Evolutionary conservation across 2,888 invertebrate genomes (phyloP).

Genomic region (Tetragnatha montana): DNA sequence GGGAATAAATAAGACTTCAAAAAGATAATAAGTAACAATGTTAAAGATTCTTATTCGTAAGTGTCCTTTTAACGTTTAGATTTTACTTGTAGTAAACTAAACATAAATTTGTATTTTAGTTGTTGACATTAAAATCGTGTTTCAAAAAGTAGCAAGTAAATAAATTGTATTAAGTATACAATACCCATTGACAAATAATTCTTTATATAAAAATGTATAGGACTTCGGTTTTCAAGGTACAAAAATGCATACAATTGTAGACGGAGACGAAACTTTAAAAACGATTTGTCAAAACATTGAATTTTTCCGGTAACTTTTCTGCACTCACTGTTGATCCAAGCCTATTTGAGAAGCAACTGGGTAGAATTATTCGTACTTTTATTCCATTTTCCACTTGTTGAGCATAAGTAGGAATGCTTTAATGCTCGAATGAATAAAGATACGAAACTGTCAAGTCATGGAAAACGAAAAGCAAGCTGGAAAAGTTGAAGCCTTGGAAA

Average conservation of each 20-base stretch:
- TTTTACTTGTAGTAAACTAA: too few species aligned
- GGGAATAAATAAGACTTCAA: too few species aligned
- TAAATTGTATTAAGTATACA: too few species aligned
- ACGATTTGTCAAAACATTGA: slow-evolving; percentile 55
- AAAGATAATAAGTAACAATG: too few species aligned
- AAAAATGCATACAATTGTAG: neutral
- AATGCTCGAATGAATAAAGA: slow-evolving; percentile 53
- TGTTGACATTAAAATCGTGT: too few species aligned
- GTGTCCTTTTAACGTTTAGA: too few species aligned
- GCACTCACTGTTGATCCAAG: slow-evolving; percentile 46
- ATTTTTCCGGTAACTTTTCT: slow-evolving; percentile 39
- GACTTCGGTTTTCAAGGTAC: neutral
- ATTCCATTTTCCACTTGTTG: slow-evolving; percentile 65
- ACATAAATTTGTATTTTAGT: too few species aligned
- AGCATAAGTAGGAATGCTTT: slow-evolving; percentile 58
- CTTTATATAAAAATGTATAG: neutral
- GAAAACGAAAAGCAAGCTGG: slow-evolving; percentile 33
- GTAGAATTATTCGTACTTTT: slow-evolving; percentile 41
- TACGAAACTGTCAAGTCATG: slow-evolving; percentile 58
- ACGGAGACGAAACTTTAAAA: slow-evolving; percentile 30
- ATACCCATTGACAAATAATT: neutral
- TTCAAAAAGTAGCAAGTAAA: too few species aligned
- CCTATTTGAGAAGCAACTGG: slow-evolving; percentile 35
- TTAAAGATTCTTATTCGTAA: too few species aligned
- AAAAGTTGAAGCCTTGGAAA: slow-evolving; percentile 51